Conservation (phyloP, 2,113 vertebrate genomes). For the Silurus meridionalis region DNA sequence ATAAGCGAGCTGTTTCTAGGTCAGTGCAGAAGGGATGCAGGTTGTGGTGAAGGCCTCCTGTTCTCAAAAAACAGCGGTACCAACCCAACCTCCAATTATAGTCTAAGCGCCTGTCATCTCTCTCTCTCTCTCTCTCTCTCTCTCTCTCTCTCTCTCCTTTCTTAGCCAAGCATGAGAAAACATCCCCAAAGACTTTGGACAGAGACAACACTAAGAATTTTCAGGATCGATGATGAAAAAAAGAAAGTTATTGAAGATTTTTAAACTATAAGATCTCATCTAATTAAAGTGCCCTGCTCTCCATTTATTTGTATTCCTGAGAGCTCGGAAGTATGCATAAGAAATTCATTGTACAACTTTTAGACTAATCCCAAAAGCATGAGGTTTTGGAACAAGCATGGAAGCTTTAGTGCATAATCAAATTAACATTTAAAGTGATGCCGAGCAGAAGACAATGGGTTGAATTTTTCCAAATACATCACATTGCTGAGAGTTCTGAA, state of each 20-base stretch:
- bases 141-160: slow-evolving; percentile 63
- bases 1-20: slow-evolving; percentile 77
- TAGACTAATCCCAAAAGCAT: slow-evolving; percentile 29
- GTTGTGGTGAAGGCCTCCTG: slow-evolving; percentile 65
- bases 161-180: slow-evolving; percentile 42
- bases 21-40: slow-evolving; percentile 69
- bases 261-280: slow-evolving; percentile 64
- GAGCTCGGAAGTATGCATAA: slow-evolving; percentile 29
- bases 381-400: slow-evolving; percentile 19
- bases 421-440: slow-evolving; percentile 30
- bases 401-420: slow-evolving; percentile 23
- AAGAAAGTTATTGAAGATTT: slow-evolving; percentile 72
- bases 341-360: slow-evolving; percentile 14
- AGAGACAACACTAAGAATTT: slow-evolving; percentile 65
- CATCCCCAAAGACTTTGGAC: slow-evolving; percentile 65
- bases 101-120: background rate
- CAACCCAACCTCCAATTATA: slow-evolving; percentile 70
- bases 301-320: slow-evolving; percentile 73
- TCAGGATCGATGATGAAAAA: slow-evolving; percentile 71
- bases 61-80: slow-evolving; percentile 59
- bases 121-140: slow-evolving; percentile 60
- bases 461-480: slow-evolving; percentile 16
- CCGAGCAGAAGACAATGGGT: slow-evolving; percentile 16
- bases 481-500: slow-evolving; percentile 8
- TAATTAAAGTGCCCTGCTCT: slow-evolving; percentile 64